Conservation (phyloP, 2,113 vertebrate species). For the Psettodes erumei region DNA sequence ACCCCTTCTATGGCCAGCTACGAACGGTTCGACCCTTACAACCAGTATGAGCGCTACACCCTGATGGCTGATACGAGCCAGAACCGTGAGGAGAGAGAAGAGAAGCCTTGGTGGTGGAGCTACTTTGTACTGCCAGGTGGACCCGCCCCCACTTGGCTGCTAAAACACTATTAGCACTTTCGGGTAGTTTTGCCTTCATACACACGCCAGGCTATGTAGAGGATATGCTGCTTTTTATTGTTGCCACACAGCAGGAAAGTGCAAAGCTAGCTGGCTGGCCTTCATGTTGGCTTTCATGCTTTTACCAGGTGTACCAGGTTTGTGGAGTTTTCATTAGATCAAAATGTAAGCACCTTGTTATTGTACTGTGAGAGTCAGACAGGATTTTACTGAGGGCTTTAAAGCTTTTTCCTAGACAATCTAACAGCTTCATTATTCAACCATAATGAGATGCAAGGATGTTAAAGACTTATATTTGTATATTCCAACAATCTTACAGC, state of each 20-base stretch:
- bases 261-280: slow-evolving; percentile 35
- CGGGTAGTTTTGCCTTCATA: not conserved
- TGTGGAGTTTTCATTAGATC: not conserved
- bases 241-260: not conserved
- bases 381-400: not conserved
- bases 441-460: not conserved
- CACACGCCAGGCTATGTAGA: slow-evolving; percentile 4
- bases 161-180: slow-evolving; percentile 81
- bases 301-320: not conserved
- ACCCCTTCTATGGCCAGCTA: slow-evolving; percentile 55
- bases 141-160: slow-evolving; percentile 89
- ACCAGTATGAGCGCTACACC: slow-evolving; percentile 81
- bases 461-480: slow-evolving; percentile 34
- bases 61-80: slow-evolving; percentile 9
- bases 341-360: slow-evolving; percentile 12
- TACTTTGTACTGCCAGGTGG: slow-evolving; percentile 86
- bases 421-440: not conserved
- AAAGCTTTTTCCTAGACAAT: slow-evolving; percentile 14
- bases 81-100: slow-evolving; percentile 64
- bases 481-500: slow-evolving; percentile 18
- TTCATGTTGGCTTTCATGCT: slow-evolving; percentile 25
- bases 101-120: slow-evolving; percentile 97
- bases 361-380: not conserved
- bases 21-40: slow-evolving; percentile 79
- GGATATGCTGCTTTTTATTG: slow-evolving; percentile 3